Conservation (phyloP, 37 sponge, comb jelly and placozoan genomes). For the Mnemiopsis leidyi region DNA sequence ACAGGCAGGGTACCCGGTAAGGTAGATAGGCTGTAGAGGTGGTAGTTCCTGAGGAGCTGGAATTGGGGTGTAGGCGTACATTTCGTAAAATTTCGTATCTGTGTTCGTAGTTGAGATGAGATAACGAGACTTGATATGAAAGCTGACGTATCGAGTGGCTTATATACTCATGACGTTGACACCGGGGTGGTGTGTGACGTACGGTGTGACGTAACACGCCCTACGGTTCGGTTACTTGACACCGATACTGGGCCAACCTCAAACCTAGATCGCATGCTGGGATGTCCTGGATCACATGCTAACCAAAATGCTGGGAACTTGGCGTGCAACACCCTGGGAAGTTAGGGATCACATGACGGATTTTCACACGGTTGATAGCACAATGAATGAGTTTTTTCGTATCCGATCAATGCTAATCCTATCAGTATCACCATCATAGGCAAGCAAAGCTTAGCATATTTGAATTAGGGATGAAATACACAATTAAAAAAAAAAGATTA, state of each 20-base stretch:
- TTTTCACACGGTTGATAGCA: not conserved
- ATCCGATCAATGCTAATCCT: too few relatives aligned
- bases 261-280: not conserved
- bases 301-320: not conserved
- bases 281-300: not conserved
- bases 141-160: constrained; percentile 33
- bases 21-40: not conserved
- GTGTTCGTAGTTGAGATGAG: not conserved
- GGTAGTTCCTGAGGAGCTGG: not conserved
- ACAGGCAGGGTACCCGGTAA: not conserved
- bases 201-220: not conserved
- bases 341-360: constrained; percentile 5
- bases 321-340: not conserved
- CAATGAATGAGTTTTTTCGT: too few relatives aligned
- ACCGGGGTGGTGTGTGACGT: not conserved
- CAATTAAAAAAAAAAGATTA: too few relatives aligned
- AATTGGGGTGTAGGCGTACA: constrained; percentile 18
- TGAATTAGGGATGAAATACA: too few relatives aligned
- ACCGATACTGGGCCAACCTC: not conserved
- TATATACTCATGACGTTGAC: constrained; percentile 52
- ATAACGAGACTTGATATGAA: constrained; percentile 1
- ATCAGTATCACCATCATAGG: too few relatives aligned
- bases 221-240: not conserved
- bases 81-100: not conserved
- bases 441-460: too few relatives aligned